Evolutionary conservation across 2,888 invertebrate genomes (phyloP).

Genomic region (Drosophila mimica): DNA sequence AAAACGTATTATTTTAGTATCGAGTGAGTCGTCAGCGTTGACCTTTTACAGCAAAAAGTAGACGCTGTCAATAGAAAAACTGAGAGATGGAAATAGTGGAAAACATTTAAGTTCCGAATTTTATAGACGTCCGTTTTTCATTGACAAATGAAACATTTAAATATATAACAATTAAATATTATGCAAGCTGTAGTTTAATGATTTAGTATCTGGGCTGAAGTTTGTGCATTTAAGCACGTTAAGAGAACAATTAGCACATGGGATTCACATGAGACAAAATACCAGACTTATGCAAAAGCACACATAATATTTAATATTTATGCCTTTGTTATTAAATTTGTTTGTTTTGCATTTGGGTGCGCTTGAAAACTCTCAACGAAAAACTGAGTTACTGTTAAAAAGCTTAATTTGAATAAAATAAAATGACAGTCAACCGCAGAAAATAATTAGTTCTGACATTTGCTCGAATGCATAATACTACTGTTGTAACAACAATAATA

Average conservation of each 20-base stretch:
- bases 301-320: constrained; percentile 3
- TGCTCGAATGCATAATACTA: constrained; percentile 31
- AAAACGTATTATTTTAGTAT: constrained; percentile 18
- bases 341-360: constrained; percentile 14
- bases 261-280: constrained; percentile 4
- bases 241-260: constrained; percentile 30
- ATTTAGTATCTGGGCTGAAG: constrained; percentile 19
- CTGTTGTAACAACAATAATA: constrained; percentile 39
- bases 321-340: constrained; percentile 22
- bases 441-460: constrained; percentile 41
- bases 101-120: constrained; percentile 52
- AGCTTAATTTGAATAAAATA: constrained; percentile 13
- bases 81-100: constrained; percentile 16
- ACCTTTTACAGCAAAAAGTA: constrained; percentile 52
- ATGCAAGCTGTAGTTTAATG: constrained; percentile 16
- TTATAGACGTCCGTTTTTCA: constrained; percentile 46
- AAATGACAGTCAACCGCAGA: constrained; percentile 29
- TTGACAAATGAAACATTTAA: constrained; percentile 43
- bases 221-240: constrained; percentile 61
- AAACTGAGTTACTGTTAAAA: constrained; percentile 13
- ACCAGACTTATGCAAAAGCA: not conserved
- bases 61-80: constrained; percentile 19
- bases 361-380: constrained; percentile 23
- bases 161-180: constrained; percentile 17
- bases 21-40: constrained; percentile 65